phyloP scores from a whole-genome alignment of 2,113 vertebrate species.

The Pao palembangensis region DNA sequence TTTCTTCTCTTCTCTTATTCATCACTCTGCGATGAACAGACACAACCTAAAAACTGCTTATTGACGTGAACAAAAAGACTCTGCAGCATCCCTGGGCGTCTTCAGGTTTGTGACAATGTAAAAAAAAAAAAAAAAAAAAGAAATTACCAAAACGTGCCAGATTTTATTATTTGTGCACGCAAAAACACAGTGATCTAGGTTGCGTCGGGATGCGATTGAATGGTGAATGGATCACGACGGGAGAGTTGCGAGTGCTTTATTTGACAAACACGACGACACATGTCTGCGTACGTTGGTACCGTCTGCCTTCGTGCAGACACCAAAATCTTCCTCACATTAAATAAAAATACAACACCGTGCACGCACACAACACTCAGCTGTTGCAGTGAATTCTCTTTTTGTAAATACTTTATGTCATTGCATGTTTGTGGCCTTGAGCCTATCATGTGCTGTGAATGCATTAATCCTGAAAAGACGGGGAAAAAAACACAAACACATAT shows the following conservation, averaged over 20 bases:
- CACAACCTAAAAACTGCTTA: constrained; percentile 56
- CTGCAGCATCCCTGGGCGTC: constrained; percentile 40
- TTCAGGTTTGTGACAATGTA: constrained; percentile 36
- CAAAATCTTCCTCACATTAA: background rate
- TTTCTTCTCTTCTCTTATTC: constrained; percentile 14
- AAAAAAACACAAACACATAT: background rate
- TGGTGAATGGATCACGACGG: background rate
- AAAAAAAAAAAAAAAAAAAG: constrained; percentile 28
- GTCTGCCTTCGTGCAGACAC: background rate
- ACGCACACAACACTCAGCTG: background rate
- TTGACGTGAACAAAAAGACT: constrained; percentile 56
- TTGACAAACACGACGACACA: too few species aligned
- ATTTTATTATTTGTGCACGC: constrained; percentile 42
- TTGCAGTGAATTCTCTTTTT: background rate
- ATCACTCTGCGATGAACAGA: constrained; percentile 29
- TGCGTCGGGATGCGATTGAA: too few species aligned
- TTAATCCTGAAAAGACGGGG: background rate
- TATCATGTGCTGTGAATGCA: background rate
- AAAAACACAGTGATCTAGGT: constrained; percentile 13
- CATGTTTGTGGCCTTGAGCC: background rate
- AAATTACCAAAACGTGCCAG: background rate
- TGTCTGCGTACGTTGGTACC: background rate
- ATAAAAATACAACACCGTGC: background rate
- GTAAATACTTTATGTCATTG: background rate
- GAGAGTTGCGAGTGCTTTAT: too few species aligned